These are phyloP conservation scores for Nothobranchius kuhntae DNA, from an alignment of 2,113 vertebrate species.

Conservation along the genomic window DNA sequence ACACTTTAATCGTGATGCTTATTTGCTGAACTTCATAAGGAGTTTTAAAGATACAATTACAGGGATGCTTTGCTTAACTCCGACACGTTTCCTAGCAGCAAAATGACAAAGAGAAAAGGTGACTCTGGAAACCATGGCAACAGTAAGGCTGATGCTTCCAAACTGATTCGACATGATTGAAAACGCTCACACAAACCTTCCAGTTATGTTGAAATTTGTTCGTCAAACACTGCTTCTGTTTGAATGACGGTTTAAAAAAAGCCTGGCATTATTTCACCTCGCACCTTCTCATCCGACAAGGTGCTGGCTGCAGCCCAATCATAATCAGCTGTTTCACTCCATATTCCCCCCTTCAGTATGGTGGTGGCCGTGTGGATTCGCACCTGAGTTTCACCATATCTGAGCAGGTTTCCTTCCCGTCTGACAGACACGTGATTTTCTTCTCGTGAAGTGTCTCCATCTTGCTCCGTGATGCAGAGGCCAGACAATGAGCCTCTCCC, in stretches of 20 bases:
- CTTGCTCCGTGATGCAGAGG: constrained; percentile 55
- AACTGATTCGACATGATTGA: constrained; percentile 5
- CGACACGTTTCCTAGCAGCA: not conserved
- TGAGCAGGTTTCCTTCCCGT: constrained; percentile 31
- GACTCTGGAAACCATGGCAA: constrained; percentile 14
- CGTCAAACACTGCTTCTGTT: constrained; percentile 13
- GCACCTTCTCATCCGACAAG: constrained; percentile 3
- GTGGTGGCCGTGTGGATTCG: not conserved
- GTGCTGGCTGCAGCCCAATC: constrained; percentile 7
- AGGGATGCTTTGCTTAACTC: not conserved
- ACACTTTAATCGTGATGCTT: not conserved
- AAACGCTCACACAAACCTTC: not conserved
- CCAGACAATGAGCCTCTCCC: constrained; percentile 59
- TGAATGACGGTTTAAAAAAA: constrained; percentile 14
- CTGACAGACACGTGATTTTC: constrained; percentile 55
- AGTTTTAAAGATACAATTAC: not conserved
- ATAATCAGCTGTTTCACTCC: constrained; percentile 7
- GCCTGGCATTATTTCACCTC: constrained; percentile 28
- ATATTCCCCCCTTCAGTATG: constrained; percentile 10
- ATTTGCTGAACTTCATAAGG: not conserved
- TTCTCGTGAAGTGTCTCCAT: constrained; percentile 67
- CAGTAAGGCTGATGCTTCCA: not conserved
- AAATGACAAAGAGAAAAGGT: not conserved
- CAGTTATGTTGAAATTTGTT: constrained; percentile 17
- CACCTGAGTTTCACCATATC: constrained; percentile 25